phyloP scores from a whole-genome alignment of 2,797 vertebrate species.

The Molossus molossus region DNA sequence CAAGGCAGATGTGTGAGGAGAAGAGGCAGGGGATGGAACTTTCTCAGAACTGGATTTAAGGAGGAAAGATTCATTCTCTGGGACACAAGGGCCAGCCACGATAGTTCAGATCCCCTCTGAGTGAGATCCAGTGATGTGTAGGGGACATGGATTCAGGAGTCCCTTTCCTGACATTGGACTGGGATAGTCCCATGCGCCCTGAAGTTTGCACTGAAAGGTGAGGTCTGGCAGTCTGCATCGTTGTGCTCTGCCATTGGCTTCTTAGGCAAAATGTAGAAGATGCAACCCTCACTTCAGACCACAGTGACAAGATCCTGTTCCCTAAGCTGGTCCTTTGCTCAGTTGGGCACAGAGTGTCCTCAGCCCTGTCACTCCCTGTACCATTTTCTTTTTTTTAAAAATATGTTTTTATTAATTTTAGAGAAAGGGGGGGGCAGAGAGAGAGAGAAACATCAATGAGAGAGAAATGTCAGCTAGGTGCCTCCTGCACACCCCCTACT shows the following conservation, averaged over 20 bases:
- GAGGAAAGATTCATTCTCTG: neutral
- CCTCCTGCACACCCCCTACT: too few relatives aligned
- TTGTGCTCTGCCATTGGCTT: neutral
- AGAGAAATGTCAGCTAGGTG: too few relatives aligned
- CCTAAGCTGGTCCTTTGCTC: neutral
- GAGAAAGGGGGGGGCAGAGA: too few relatives aligned
- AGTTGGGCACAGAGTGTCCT: neutral
- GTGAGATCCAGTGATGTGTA: neutral
- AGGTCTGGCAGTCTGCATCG: neutral
- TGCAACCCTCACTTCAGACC: neutral
- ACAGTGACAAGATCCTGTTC: neutral
- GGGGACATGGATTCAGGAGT: neutral
- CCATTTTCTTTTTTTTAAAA: neutral
- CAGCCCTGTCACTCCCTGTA: neutral
- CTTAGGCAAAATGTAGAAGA: neutral
- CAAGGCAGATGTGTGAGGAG: neutral
- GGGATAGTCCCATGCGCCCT: accelerated
- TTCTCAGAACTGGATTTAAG: neutral
- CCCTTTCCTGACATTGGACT: neutral
- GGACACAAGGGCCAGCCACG: neutral
- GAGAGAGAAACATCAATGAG: too few relatives aligned
- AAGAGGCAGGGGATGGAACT: neutral
- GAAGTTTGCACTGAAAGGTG: neutral
- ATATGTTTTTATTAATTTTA: too few relatives aligned
- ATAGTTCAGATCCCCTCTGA: neutral